These are phyloP conservation scores for Xiphophorus hellerii DNA, from an alignment of 2,113 vertebrate species.

Conservation along the genomic window DNA sequence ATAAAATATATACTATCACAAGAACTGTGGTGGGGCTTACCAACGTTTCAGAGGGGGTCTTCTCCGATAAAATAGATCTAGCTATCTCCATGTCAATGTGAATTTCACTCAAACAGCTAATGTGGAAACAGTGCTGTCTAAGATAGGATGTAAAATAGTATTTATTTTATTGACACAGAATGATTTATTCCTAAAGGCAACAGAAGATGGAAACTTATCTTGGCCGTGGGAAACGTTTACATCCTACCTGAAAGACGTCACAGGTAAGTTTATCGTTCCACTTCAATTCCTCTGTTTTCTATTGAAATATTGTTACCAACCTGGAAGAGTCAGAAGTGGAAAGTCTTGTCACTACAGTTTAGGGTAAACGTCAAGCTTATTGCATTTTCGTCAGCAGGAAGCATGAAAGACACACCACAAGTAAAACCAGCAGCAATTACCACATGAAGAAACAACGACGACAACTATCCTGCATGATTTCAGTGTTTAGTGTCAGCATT, in stretches of 20 bases:
- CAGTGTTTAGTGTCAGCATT: background rate
- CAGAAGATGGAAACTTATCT: conserved; percentile 24
- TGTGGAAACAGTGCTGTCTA: too few relatives aligned
- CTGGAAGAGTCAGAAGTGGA: background rate
- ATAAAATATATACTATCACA: too few relatives aligned
- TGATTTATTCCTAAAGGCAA: conserved; percentile 36
- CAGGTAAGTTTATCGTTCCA: background rate
- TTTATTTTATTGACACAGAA: background rate
- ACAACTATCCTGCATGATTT: background rate
- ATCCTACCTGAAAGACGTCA: conserved; percentile 40
- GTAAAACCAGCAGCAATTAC: background rate
- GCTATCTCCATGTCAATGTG: too few relatives aligned
- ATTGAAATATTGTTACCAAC: background rate
- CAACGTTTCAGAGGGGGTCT: too few relatives aligned
- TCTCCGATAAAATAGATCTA: too few relatives aligned
- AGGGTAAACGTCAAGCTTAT: background rate
- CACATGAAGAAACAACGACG: background rate
- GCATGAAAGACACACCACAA: too few relatives aligned
- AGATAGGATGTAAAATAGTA: too few relatives aligned
- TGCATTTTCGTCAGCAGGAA: background rate
- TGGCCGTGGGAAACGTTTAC: conserved; percentile 47
- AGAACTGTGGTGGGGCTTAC: too few relatives aligned
- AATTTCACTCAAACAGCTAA: too few relatives aligned
- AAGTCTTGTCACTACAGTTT: background rate
- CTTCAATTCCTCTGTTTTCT: background rate